A percentile compares a stretch with the other conserved stretches of the same genome.
Conservation (phyloP, 2,113 vertebrate genomes). For the Malaclemys terrapin region DNA sequence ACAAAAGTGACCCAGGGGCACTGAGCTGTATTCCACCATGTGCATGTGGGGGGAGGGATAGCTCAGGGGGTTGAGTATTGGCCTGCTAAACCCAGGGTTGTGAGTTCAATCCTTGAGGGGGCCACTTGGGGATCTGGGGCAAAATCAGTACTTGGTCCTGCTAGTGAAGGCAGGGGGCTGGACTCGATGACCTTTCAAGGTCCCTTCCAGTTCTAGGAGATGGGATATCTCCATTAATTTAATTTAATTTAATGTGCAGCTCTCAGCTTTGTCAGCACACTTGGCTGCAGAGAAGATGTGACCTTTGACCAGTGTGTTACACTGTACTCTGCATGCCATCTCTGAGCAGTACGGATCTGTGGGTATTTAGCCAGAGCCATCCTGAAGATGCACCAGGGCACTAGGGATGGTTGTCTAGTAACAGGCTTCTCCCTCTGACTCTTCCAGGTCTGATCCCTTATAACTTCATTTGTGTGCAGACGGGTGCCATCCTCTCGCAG, state of each 20-base stretch:
- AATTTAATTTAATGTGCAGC: no score
- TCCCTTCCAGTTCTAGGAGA: no score
- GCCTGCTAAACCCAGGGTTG: no score
- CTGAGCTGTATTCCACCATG: background rate
- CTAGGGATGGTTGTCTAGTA: background rate
- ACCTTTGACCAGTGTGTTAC: background rate
- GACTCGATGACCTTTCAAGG: no score
- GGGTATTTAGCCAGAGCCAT: background rate
- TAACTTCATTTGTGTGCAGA: constrained; percentile 99
- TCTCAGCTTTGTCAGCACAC: no score
- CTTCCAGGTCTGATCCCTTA: constrained; percentile 92
- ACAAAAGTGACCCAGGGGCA: background rate
- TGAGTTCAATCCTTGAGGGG: no score
- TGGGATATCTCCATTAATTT: no score
- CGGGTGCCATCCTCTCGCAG: constrained; percentile 93
- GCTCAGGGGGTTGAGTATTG: no score
- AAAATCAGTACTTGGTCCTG: no score
- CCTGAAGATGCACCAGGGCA: fast-evolving
- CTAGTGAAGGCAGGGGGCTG: no score
- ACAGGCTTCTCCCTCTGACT: background rate
- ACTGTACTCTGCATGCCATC: background rate
- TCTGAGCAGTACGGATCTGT: background rate
- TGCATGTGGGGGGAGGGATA: no score
- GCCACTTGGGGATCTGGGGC: no score
- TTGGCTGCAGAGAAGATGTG: background rate